These are phyloP conservation scores for Falco punctatus DNA, from an alignment of 2,113 vertebrate species.

Conservation along the genomic window DNA sequence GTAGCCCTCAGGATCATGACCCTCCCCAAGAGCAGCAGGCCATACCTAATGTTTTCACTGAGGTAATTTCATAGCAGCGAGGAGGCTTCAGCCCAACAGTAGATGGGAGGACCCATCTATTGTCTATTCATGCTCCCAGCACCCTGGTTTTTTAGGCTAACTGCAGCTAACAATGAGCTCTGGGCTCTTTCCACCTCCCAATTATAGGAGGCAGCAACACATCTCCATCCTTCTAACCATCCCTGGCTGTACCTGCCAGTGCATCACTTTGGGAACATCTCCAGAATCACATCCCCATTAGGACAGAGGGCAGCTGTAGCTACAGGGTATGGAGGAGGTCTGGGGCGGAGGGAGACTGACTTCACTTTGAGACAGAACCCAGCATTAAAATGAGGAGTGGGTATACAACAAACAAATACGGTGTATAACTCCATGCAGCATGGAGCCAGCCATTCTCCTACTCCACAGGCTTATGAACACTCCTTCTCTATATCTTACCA, in stretches of 20 bases:
- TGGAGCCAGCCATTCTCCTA: neutral
- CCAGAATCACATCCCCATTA: neutral
- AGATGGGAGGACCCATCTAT: neutral
- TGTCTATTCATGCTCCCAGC: rapidly evolving
- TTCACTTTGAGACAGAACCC: too few relatives aligned
- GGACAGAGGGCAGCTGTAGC: neutral
- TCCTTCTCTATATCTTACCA: neutral
- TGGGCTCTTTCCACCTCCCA: neutral
- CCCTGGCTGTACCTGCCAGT: neutral
- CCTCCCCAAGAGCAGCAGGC: neutral
- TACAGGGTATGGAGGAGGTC: neutral
- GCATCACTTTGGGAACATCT: neutral
- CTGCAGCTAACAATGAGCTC: neutral
- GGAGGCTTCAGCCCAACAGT: neutral
- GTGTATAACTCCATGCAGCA: neutral
- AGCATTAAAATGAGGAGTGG: neutral
- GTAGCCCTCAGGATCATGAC: neutral
- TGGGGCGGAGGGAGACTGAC: neutral
- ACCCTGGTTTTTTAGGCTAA: neutral
- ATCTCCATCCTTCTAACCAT: too few relatives aligned
- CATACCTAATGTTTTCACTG: neutral
- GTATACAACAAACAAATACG: too few relatives aligned
- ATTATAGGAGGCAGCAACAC: rapidly evolving
- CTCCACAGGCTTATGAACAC: neutral
- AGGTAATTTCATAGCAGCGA: neutral